These are phyloP conservation scores for Mallotus villosus DNA, from an alignment of 2,797 vertebrate species.

Conservation along the genomic window DNA sequence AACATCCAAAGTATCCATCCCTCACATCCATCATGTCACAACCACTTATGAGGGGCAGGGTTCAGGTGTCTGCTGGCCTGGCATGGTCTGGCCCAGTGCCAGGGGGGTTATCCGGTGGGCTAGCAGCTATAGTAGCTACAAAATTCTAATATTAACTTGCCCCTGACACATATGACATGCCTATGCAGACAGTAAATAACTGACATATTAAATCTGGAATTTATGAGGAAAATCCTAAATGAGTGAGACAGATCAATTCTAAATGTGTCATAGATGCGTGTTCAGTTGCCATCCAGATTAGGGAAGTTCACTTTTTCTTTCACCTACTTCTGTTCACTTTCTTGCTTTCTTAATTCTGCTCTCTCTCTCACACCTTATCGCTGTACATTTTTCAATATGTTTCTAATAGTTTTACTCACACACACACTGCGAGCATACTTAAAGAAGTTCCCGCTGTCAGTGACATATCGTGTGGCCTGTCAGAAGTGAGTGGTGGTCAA, in stretches of 20 bases:
- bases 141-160: conserved; percentile 6
- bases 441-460: conserved; percentile 28
- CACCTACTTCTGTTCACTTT: not conserved
- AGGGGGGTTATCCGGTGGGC: not conserved
- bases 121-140: not conserved
- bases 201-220: too few species aligned
- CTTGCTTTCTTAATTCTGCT: too few species aligned
- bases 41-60: not conserved
- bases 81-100: not conserved
- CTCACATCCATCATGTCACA: conserved; percentile 1
- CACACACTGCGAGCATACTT: not conserved
- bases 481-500: conserved; percentile 30
- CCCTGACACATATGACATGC: not conserved
- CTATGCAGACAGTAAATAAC: not conserved
- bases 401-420: not conserved
- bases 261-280: not conserved
- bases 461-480: conserved; percentile 66
- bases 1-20: not conserved
- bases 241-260: not conserved
- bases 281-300: too few species aligned
- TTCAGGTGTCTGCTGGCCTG: not conserved
- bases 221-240: too few species aligned
- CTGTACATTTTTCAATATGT: not conserved
- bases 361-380: not conserved
- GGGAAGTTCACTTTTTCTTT: not conserved